These are phyloP conservation scores for Erythrocercus mccallii DNA, from an alignment of 2,113 vertebrate species.

Conservation along the genomic window DNA sequence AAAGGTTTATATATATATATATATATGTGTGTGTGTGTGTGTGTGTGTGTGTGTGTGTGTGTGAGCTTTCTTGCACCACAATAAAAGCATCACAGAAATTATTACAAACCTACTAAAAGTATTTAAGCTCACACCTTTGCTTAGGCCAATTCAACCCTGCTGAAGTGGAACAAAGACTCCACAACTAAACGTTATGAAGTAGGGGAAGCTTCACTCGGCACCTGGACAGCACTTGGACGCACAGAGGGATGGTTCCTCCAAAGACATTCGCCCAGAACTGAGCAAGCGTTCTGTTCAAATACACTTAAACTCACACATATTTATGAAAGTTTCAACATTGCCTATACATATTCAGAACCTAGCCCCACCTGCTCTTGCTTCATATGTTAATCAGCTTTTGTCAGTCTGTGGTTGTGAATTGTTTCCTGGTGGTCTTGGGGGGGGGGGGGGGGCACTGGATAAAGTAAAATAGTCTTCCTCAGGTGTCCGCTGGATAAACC, in stretches of 20 bases:
- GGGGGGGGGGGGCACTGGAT: neutral
- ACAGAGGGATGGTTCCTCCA: neutral
- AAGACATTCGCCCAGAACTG: neutral
- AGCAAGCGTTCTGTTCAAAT: neutral
- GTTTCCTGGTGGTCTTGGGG: neutral
- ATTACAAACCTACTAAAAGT: neutral
- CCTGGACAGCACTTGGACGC: neutral
- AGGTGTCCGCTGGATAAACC: neutral
- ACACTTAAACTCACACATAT: neutral
- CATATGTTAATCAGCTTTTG: neutral
- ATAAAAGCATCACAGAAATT: neutral
- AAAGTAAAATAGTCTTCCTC: neutral
- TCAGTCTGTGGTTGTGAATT: neutral
- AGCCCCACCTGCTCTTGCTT: too few species aligned
- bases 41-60: too few species aligned
- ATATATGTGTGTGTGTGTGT: too few species aligned
- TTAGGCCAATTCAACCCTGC: neutral
- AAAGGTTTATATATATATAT: neutral
- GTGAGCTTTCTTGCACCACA: neutral
- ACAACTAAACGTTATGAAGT: neutral
- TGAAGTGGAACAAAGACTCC: neutral
- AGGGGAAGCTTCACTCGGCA: neutral
- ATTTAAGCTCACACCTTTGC: neutral
- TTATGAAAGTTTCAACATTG: neutral
- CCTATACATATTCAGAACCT: neutral